Evolutionary conservation across 2,113 vertebrate species (phyloP).

Genomic region (Scalopus aquaticus): DNA sequence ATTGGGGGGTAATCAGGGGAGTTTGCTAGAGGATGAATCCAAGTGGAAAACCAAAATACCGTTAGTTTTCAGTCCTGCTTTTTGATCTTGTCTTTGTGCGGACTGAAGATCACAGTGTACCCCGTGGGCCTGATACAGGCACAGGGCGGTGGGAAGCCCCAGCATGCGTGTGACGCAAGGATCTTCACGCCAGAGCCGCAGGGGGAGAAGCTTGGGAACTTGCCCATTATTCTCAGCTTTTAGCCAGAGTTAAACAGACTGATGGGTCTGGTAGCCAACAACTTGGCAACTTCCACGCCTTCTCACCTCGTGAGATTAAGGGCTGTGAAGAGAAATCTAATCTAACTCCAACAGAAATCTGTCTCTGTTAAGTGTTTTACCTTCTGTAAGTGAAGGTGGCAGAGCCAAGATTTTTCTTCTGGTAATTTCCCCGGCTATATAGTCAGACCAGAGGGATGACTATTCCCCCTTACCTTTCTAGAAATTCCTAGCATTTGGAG

Average conservation of each 20-base stretch:
- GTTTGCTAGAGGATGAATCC: not conserved
- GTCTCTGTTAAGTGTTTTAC: constrained; percentile 67
- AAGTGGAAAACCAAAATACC: not conserved
- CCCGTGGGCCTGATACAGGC: not conserved
- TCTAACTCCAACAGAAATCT: constrained; percentile 69
- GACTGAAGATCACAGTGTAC: not conserved
- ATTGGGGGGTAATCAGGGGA: not conserved
- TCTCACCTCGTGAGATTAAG: constrained; percentile 62
- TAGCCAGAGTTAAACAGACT: constrained; percentile 77
- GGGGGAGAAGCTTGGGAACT: constrained; percentile 58
- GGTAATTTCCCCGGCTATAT: constrained; percentile 54
- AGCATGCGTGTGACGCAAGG: not conserved
- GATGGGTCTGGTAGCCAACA: constrained; percentile 77
- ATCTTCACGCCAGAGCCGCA: constrained; percentile 36
- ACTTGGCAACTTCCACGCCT: constrained; percentile 47
- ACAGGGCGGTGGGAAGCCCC: not conserved
- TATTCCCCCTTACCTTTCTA: not conserved
- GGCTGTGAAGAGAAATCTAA: constrained; percentile 74
- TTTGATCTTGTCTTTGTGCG: not conserved
- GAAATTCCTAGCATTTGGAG: constrained; percentile 33
- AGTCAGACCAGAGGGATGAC: constrained; percentile 10
- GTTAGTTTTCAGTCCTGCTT: not conserved
- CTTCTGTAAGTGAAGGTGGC: constrained; percentile 64
- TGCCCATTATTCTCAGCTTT: constrained; percentile 71
- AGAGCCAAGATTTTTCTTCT: constrained; percentile 61